Percentiles rank a stretch among this genome's conserved stretches.
Conservation (phyloP, 2,797 vertebrate species). For the Poeciliopsis turneri region DNA sequence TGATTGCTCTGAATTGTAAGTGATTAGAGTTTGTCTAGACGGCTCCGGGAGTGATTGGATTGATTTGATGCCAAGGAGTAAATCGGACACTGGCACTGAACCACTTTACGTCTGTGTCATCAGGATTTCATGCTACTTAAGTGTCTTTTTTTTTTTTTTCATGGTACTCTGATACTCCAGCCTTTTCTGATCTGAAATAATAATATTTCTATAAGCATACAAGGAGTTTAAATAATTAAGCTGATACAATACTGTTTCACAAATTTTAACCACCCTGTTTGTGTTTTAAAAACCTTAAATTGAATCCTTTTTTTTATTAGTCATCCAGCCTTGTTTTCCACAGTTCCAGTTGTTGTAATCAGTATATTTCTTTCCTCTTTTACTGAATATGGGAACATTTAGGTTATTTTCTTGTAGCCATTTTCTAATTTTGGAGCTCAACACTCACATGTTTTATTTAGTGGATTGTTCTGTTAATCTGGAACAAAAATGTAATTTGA, state of each 20-base stretch:
- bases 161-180: background rate
- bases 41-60: constrained; percentile 68
- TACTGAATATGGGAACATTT: background rate
- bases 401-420: background rate
- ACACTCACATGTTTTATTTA: background rate
- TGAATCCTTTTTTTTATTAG: background rate
- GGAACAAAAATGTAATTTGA: too few species aligned
- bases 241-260: background rate
- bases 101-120: constrained; percentile 41
- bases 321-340: background rate
- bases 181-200: constrained; percentile 3
- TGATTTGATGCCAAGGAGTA: constrained; percentile 67
- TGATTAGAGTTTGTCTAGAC: constrained; percentile 75
- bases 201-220: background rate
- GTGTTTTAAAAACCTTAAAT: background rate
- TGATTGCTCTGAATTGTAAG: constrained; percentile 75
- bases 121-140: constrained; percentile 33
- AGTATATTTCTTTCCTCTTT: background rate
- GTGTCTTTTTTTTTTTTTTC: constrained; percentile 8
- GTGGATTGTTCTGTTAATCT: background rate
- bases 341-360: background rate
- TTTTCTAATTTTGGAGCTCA: background rate
- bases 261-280: background rate
- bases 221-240: background rate
- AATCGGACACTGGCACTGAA: constrained; percentile 65